Percentiles rank a stretch among this genome's conserved stretches.
Conservation (phyloP, 2,113 vertebrate genomes). For the Oreochromis niloticus region DNA sequence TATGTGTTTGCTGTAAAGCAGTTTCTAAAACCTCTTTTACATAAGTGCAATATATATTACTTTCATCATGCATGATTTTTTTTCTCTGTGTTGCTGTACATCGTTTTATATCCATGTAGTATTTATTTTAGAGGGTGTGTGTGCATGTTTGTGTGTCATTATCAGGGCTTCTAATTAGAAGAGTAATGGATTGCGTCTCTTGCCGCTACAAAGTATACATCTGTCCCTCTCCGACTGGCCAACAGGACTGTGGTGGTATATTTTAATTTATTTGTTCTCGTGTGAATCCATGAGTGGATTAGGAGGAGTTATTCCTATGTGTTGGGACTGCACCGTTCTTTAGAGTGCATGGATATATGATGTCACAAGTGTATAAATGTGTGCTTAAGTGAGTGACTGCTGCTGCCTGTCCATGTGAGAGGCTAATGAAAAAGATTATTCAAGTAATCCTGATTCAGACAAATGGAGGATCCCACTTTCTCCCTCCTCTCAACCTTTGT, state of each 20-base stretch:
- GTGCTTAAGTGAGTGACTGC: background rate
- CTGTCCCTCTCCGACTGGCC: conserved; percentile 50
- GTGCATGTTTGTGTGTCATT: background rate
- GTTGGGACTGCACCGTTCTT: background rate
- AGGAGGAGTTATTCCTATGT: background rate
- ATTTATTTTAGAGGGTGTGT: background rate
- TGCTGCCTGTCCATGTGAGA: conserved; percentile 24
- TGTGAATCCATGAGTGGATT: background rate
- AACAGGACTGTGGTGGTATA: conserved; percentile 63
- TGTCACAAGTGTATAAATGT: conserved; percentile 33
- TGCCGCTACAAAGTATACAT: conserved; percentile 52
- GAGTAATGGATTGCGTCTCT: conserved; percentile 63
- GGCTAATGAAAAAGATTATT: conserved; percentile 43
- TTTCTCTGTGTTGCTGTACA: background rate
- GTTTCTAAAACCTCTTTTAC: background rate
- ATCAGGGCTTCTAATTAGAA: conserved; percentile 64
- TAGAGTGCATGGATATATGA: background rate
- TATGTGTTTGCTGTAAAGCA: background rate
- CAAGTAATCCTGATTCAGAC: conserved; percentile 34
- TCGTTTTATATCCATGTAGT: background rate
- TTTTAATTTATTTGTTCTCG: background rate
- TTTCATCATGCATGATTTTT: background rate
- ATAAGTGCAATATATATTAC: background rate
- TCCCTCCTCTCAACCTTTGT: background rate
- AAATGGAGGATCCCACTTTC: background rate